Evolutionary conservation across 2,797 vertebrate genomes (phyloP).

Genomic region (Pseudopleuronectes americanus): DNA sequence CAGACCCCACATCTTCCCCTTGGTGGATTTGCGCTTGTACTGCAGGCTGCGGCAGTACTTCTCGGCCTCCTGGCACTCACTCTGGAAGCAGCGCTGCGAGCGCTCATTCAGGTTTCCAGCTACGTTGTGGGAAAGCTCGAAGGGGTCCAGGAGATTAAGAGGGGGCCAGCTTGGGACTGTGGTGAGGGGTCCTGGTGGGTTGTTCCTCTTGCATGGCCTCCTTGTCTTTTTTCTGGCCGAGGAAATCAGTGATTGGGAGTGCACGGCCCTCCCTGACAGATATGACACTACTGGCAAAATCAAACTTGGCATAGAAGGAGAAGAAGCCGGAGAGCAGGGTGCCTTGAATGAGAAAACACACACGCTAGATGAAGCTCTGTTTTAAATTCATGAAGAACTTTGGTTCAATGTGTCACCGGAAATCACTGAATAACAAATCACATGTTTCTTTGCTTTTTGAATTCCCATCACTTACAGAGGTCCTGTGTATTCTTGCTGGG

Average conservation of each 20-base stretch:
- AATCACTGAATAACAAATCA: neutral
- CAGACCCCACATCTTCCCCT: conserved; percentile 91
- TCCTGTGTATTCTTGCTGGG: conserved; percentile 86
- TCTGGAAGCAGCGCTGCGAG: conserved; percentile 80
- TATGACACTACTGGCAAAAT: conserved; percentile 86
- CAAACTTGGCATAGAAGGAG: conserved; percentile 84
- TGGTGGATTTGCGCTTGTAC: conserved; percentile 85
- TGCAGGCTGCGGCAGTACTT: conserved; percentile 92
- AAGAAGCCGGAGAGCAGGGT: conserved; percentile 90
- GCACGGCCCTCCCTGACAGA: conserved; percentile 82
- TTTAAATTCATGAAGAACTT: neutral
- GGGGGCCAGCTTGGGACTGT: conserved; percentile 78
- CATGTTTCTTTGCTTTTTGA: neutral
- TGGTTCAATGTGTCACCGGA: neutral
- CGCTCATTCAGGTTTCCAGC: conserved; percentile 89
- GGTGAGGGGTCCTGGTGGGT: conserved; percentile 14
- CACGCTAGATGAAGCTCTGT: neutral
- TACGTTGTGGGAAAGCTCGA: conserved; percentile 93
- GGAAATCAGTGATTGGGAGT: conserved; percentile 79
- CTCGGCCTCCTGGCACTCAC: conserved; percentile 85
- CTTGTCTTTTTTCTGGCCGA: conserved; percentile 48
- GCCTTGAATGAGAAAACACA: conserved; percentile 70
- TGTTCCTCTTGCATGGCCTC: conserved; percentile 44
- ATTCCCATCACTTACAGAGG: conserved; percentile 84
- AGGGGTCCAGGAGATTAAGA: conserved; percentile 93